Percentiles rank a stretch among this genome's conserved stretches.
These are phyloP conservation scores for Cololabis saira DNA, from an alignment of 2,113 vertebrate genomes.

Conservation along the genomic window DNA sequence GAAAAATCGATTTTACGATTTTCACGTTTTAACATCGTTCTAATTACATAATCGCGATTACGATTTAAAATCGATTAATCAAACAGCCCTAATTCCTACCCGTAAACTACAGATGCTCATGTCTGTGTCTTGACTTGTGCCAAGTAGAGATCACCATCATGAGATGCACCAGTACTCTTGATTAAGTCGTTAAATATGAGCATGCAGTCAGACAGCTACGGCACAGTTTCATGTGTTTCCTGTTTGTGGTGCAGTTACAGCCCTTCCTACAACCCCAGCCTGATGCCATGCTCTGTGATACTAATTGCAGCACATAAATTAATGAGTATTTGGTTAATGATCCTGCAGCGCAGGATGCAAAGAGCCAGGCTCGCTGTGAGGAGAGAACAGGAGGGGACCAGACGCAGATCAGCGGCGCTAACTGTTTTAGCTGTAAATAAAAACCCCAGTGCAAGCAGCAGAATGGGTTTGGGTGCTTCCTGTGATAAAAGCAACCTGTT, in stretches of 20 bases:
- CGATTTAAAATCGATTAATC: too few relatives aligned
- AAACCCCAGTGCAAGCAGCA: constrained; percentile 8
- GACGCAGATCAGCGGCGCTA: constrained; percentile 2
- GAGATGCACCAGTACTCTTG: background rate
- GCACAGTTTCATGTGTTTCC: constrained; percentile 17
- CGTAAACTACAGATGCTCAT: constrained; percentile 36
- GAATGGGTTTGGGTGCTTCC: constrained; percentile 15
- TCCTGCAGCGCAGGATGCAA: constrained; percentile 51
- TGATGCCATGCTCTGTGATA: constrained; percentile 30
- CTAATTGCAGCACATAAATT: constrained; percentile 67
- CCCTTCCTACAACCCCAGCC: constrained; percentile 29
- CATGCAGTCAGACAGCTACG: background rate
- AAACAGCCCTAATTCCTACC: too few relatives aligned
- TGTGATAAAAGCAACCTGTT: constrained; percentile 17
- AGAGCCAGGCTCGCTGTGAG: constrained; percentile 40
- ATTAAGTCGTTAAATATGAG: background rate
- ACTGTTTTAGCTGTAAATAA: constrained; percentile 12
- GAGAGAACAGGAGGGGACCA: constrained; percentile 23
- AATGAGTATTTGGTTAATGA: constrained; percentile 70
- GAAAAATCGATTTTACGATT: too few relatives aligned
- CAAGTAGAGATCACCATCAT: background rate
- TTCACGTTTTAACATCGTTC: too few relatives aligned
- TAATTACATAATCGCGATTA: too few relatives aligned
- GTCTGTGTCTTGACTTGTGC: background rate
- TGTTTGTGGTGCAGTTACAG: background rate